Conservation (phyloP, 2,113 vertebrate species). For the Lipophrys pholis region DNA sequence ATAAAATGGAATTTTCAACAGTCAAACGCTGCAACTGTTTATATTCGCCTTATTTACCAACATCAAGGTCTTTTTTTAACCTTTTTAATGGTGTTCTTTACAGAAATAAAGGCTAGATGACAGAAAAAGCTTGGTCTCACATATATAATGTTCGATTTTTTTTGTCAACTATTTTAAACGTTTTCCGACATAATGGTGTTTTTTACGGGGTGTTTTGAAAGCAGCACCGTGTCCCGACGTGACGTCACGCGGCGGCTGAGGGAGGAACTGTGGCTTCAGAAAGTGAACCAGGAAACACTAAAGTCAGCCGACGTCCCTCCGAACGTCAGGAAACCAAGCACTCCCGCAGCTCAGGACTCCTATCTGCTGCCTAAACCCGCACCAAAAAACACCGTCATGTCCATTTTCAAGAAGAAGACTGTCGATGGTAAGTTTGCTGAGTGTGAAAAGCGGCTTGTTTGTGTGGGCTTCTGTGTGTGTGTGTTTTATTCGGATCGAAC, state of each 20-base stretch:
- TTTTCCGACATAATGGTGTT: too few species aligned
- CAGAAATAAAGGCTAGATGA: too few species aligned
- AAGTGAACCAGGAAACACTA: conserved; percentile 75
- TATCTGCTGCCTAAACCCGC: conserved; percentile 1
- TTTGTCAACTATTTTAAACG: neutral
- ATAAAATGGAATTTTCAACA: too few species aligned
- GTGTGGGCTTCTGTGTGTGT: too few species aligned
- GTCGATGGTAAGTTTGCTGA: conserved; percentile 90
- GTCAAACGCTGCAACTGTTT: too few species aligned
- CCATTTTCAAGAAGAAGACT: conserved; percentile 96
- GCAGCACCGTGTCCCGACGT: conserved; percentile 54
- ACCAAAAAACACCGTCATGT: conserved; percentile 80
- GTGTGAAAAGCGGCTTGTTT: conserved; percentile 58
- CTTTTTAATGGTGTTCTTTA: too few species aligned
- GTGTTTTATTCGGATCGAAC: conserved; percentile 27
- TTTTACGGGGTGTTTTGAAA: conserved; percentile 38
- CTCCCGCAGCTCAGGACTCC: neutral
- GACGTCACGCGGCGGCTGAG: conserved; percentile 76
- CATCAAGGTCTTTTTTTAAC: too few species aligned
- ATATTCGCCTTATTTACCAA: too few species aligned
- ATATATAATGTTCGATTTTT: neutral
- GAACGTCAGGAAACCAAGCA: neutral
- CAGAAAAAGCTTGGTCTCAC: neutral
- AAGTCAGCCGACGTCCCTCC: conserved; percentile 19
- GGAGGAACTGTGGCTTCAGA: conserved; percentile 63